phyloP scores from a whole-genome alignment of 2,113 vertebrate species.

The Candoia aspera region DNA sequence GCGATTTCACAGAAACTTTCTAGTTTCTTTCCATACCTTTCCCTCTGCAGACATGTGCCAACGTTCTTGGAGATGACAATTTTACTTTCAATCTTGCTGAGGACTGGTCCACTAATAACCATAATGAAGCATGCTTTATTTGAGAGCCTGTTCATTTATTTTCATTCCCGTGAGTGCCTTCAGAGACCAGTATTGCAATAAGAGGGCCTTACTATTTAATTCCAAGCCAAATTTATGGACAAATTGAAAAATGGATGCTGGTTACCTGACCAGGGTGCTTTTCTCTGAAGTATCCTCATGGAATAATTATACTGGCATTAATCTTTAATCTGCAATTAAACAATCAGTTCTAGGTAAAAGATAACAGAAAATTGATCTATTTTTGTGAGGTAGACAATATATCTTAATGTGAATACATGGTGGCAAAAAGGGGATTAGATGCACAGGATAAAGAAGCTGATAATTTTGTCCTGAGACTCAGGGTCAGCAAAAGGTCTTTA shows the following conservation, averaged over 20 bases:
- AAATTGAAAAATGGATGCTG: conserved; percentile 86
- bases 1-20: conserved; percentile 31
- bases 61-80: conserved; percentile 71
- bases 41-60: conserved; percentile 68
- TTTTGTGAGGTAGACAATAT: conserved; percentile 72
- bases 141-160: conserved; percentile 88
- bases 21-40: conserved; percentile 46
- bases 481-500: conserved; percentile 70
- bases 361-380: conserved; percentile 79
- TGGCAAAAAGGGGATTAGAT: conserved; percentile 21
- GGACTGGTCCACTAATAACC: conserved; percentile 84
- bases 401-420: conserved; percentile 68
- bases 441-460: conserved; percentile 54
- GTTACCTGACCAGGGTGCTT: conserved; percentile 78
- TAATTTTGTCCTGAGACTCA: conserved; percentile 70
- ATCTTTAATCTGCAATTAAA: conserved; percentile 90
- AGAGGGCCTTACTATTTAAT: conserved; percentile 87
- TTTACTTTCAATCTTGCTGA: conserved; percentile 75
- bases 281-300: conserved; percentile 79
- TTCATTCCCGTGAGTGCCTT: conserved; percentile 86
- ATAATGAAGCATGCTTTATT: conserved; percentile 92
- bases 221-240: conserved; percentile 87
- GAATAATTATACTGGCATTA: conserved; percentile 84
- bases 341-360: conserved; percentile 84
- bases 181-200: conserved; percentile 84